phyloP scores from a whole-genome alignment of 1,140 invertebrate species.

The Cepaea nemoralis region DNA sequence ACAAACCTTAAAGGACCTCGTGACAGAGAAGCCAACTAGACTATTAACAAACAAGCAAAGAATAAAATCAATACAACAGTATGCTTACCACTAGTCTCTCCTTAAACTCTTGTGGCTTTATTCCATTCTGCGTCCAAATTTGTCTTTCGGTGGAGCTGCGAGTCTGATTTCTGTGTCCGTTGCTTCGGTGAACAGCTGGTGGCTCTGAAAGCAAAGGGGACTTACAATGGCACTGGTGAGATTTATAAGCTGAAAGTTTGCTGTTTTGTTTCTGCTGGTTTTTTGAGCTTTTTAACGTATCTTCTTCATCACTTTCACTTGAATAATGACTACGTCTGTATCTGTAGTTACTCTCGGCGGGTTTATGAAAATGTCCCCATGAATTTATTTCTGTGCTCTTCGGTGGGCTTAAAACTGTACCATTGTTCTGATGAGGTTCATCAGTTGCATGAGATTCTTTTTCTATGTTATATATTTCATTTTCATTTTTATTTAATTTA shows the following conservation, averaged over 20 bases:
- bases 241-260: conserved; percentile 41
- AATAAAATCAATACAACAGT: background rate
- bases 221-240: conserved; percentile 50
- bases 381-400: conserved; percentile 50
- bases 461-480: background rate
- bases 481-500: background rate
- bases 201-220: background rate
- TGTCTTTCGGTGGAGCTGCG: conserved; percentile 19
- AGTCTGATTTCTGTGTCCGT: background rate
- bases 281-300: conserved; percentile 6
- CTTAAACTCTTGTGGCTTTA: conserved; percentile 62
- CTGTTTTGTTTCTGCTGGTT: conserved; percentile 4
- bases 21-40: too few relatives aligned
- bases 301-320: conserved; percentile 66
- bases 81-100: conserved; percentile 52
- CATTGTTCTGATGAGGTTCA: background rate
- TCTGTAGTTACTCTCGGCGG: conserved; percentile 59
- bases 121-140: conserved; percentile 42
- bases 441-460: background rate
- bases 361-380: conserved; percentile 65
- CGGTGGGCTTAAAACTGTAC: conserved; percentile 14
- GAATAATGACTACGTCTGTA: conserved; percentile 65
- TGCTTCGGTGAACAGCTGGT: background rate
- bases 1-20: too few relatives aligned
- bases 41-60: too few relatives aligned